These are phyloP conservation scores for Otis tarda DNA, from an alignment of 2,113 vertebrate genomes.

Conservation along the genomic window DNA sequence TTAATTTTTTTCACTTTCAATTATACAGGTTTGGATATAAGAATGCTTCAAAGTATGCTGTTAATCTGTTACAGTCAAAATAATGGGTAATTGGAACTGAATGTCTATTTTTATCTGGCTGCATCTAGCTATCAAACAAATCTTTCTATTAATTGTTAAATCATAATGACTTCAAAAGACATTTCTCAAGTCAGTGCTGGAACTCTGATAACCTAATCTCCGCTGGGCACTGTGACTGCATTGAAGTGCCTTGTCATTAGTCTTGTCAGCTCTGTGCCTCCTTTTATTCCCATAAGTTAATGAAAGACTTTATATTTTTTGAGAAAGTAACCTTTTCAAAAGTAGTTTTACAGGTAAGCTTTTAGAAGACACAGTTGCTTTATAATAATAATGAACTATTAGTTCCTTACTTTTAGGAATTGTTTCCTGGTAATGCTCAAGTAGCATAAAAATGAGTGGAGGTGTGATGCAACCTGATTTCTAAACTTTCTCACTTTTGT, in stretches of 20 bases:
- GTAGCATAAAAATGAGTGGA: not conserved
- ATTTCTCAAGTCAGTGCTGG: not conserved
- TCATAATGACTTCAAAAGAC: not conserved
- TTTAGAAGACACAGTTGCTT: not conserved
- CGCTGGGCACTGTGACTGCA: not conserved
- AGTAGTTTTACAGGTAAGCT: not conserved
- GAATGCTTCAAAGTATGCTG: not conserved
- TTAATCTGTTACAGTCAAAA: slow-evolving; percentile 4
- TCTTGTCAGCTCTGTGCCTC: not conserved
- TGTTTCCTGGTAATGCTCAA: not conserved
- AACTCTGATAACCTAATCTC: not conserved
- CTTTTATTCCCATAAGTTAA: not conserved
- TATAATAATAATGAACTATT: not conserved
- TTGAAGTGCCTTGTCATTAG: not conserved
- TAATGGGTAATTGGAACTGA: not conserved
- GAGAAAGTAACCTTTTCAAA: not conserved
- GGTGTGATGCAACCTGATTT: not conserved
- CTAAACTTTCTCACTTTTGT: not conserved
- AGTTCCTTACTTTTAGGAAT: not conserved
- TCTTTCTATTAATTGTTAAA: slow-evolving; percentile 26
- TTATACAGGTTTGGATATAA: not conserved
- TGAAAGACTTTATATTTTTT: not conserved
- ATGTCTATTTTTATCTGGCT: not conserved
- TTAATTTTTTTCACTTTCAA: slow-evolving; percentile 4
- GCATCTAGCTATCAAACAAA: slow-evolving; percentile 21